Evolutionary conservation across 2,888 invertebrate species (phyloP).

Genomic region (Ophonus ardosiacus): DNA sequence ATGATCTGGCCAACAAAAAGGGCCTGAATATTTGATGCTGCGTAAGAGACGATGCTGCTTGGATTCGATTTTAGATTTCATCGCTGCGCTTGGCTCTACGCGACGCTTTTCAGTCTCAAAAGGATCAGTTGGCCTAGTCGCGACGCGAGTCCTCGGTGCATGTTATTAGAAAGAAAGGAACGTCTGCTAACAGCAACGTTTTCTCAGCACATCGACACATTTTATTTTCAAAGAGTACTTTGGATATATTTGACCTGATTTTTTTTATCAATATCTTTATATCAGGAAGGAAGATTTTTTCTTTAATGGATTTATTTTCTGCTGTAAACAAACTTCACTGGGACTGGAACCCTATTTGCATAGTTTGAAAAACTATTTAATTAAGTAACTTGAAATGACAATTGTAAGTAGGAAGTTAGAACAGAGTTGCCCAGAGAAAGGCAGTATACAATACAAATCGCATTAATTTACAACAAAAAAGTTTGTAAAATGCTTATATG

Average conservation of each 20-base stretch:
- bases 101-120: slow-evolving; percentile 18
- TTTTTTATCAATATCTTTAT: slow-evolving; percentile 19
- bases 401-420: too few relatives aligned
- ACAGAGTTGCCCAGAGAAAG: too few relatives aligned
- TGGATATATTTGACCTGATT: slow-evolving; percentile 12
- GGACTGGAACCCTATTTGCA: too few relatives aligned
- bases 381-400: too few relatives aligned
- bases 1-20: slow-evolving; percentile 38
- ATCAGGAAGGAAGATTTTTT: neutral
- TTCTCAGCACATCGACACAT: neutral
- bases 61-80: slow-evolving; percentile 42
- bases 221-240: neutral
- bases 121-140: slow-evolving; percentile 9
- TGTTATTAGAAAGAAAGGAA: slow-evolving; percentile 24
- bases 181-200: slow-evolving; percentile 10
- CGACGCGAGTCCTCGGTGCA: neutral
- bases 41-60: neutral
- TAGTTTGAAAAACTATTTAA: too few relatives aligned
- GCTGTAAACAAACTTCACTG: too few relatives aligned
- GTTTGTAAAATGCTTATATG: too few relatives aligned
- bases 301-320: neutral
- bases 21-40: slow-evolving; percentile 40
- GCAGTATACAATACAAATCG: too few relatives aligned
- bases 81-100: slow-evolving; percentile 11
- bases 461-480: too few relatives aligned